Percentiles rank a stretch among this genome's conserved stretches.
phyloP scores from a whole-genome alignment of 2,888 invertebrate genomes.

The Subacronicta megacephala region DNA sequence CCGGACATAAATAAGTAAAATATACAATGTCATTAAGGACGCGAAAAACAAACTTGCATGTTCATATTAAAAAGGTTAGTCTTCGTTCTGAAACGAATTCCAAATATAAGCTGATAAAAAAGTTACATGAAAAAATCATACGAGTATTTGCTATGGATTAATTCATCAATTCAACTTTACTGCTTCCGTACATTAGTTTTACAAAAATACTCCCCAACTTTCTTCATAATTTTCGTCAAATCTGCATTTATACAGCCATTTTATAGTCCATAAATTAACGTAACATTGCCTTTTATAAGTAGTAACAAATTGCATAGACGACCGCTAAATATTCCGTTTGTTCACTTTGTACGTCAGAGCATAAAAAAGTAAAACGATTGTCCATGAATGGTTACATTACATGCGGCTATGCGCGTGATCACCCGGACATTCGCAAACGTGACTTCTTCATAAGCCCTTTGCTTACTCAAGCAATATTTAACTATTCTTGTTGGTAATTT shows the following conservation, averaged over 20 bases:
- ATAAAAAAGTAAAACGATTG: conserved; percentile 41
- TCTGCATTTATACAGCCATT: conserved; percentile 13
- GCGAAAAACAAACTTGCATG: too few relatives aligned
- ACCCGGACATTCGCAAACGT: conserved; percentile 35
- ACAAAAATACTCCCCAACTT: conserved; percentile 3
- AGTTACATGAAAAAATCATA: too few relatives aligned
- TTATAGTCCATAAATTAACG: conserved; percentile 32
- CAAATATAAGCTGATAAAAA: neutral
- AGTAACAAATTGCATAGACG: conserved; percentile 22
- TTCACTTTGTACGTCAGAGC: conserved; percentile 26
- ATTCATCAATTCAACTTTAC: conserved; percentile 12
- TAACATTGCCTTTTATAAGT: conserved; percentile 22
- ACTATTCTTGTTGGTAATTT: conserved; percentile 12
- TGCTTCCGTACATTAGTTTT: conserved; percentile 11
- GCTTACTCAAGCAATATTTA: conserved; percentile 17
- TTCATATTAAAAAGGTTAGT: too few relatives aligned
- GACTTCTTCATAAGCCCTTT: conserved; percentile 43
- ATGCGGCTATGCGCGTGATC: conserved; percentile 38
- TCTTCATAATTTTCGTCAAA: conserved; percentile 14
- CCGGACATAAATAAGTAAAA: too few relatives aligned
- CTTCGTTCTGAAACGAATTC: too few relatives aligned
- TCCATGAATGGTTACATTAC: conserved; percentile 46
- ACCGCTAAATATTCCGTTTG: conserved; percentile 7
- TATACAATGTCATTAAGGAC: too few relatives aligned
- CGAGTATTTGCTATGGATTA: neutral